Evolutionary conservation across 2,888 invertebrate genomes (phyloP).

Genomic region (Chymomyza caudatula): DNA sequence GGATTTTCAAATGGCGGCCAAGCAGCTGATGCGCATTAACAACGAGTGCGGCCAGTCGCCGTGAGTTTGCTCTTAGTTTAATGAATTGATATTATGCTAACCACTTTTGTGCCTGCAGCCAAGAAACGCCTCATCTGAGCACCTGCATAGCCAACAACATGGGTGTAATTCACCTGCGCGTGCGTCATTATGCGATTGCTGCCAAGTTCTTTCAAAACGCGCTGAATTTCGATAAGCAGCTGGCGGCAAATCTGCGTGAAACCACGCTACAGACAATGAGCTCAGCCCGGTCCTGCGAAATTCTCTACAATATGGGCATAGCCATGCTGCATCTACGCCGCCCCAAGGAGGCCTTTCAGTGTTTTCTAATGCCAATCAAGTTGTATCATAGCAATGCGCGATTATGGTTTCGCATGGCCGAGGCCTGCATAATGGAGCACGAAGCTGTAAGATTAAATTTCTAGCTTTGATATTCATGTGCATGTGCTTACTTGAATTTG

Average conservation of each 20-base stretch:
- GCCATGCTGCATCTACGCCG: slow-evolving; percentile 89
- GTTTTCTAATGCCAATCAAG: slow-evolving; percentile 90
- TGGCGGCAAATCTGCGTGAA: slow-evolving; percentile 62
- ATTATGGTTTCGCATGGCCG: slow-evolving; percentile 94
- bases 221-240: slow-evolving; percentile 75
- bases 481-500: not conserved
- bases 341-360: slow-evolving; percentile 92
- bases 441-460: slow-evolving; percentile 77
- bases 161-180: slow-evolving; percentile 78
- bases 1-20: slow-evolving; percentile 78
- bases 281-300: slow-evolving; percentile 75
- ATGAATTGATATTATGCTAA: not conserved
- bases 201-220: slow-evolving; percentile 78
- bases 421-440: slow-evolving; percentile 89
- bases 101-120: slow-evolving; percentile 36
- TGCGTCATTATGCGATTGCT: slow-evolving; percentile 78
- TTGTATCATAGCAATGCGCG: slow-evolving; percentile 92
- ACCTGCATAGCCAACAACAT: slow-evolving; percentile 78
- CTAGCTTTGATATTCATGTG: not conserved
- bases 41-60: slow-evolving; percentile 54
- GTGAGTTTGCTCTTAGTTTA: slow-evolving; percentile 46
- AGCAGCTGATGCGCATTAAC: slow-evolving; percentile 75
- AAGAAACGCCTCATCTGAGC: slow-evolving; percentile 73
- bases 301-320: slow-evolving; percentile 80
- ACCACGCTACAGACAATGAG: slow-evolving; percentile 73